Evolutionary conservation across 2,888 invertebrate genomes (phyloP).

Genomic region (Spilosoma lubricipeda): DNA sequence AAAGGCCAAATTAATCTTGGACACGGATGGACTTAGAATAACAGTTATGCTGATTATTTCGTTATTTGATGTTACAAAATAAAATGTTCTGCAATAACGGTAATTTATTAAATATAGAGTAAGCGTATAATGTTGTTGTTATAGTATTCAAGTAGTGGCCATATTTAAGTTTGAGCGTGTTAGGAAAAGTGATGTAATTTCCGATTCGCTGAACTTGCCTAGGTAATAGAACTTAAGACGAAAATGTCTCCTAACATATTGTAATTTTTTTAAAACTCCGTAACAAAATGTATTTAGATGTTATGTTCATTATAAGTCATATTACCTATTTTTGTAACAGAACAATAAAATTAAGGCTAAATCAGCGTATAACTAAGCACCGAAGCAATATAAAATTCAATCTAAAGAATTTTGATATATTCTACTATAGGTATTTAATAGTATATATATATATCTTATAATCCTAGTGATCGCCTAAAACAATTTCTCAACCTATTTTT

Average conservation of each 20-base stretch:
- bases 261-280: not conserved
- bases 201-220: constrained; percentile 58
- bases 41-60: no score
- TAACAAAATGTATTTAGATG: not conserved
- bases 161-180: constrained; percentile 51
- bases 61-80: constrained; percentile 15
- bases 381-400: not conserved
- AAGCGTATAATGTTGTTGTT: constrained; percentile 4
- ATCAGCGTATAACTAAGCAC: not conserved
- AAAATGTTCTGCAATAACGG: not conserved
- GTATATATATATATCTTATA: no score
- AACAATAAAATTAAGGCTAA: not conserved
- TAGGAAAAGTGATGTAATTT: constrained; percentile 38
- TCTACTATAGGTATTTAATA: not conserved
- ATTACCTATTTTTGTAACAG: not conserved
- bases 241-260: not conserved
- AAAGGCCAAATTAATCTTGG: not conserved
- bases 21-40: constrained; percentile 4
- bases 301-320: not conserved
- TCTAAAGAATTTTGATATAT: not conserved
- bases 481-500: not conserved
- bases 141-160: constrained; percentile 53
- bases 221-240: not conserved
- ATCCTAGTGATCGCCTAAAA: not conserved
- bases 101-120: not conserved